Evolutionary conservation across 2,888 invertebrate genomes (phyloP).

Genomic region (Acronicta psi): DNA sequence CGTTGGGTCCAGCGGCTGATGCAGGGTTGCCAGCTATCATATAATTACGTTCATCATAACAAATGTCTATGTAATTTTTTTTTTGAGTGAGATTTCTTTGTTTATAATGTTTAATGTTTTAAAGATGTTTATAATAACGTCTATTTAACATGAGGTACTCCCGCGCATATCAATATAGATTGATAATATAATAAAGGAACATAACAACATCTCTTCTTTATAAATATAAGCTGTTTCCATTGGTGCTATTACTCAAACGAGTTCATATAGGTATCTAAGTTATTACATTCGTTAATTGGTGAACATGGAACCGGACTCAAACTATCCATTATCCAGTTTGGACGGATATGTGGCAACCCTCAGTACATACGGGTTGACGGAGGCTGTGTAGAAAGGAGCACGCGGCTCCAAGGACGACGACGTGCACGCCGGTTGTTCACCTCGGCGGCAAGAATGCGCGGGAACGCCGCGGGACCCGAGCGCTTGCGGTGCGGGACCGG

Average conservation of each 20-base stretch:
- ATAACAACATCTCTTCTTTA: constrained; percentile 5
- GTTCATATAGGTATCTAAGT: constrained; percentile 18
- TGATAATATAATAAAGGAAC: not conserved
- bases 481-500: constrained; percentile 74
- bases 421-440: constrained; percentile 84
- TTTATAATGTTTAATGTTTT: too few species aligned
- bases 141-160: too few species aligned
- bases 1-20: constrained; percentile 41
- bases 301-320: constrained; percentile 33
- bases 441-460: constrained; percentile 80
- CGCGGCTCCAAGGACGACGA: constrained; percentile 82
- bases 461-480: constrained; percentile 70
- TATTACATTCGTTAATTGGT: constrained; percentile 45
- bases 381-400: constrained; percentile 82
- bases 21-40: constrained; percentile 43
- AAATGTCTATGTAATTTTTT: not conserved
- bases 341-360: constrained; percentile 58
- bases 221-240: constrained; percentile 13
- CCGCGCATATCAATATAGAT: not conserved
- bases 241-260: not conserved
- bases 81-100: not conserved
- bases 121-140: too few species aligned
- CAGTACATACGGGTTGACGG: constrained; percentile 43
- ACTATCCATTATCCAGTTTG: constrained; percentile 33
- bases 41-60: not conserved